These are phyloP conservation scores for Microtus pennsylvanicus DNA, from an alignment of 2,113 vertebrate genomes.

Conservation along the genomic window DNA sequence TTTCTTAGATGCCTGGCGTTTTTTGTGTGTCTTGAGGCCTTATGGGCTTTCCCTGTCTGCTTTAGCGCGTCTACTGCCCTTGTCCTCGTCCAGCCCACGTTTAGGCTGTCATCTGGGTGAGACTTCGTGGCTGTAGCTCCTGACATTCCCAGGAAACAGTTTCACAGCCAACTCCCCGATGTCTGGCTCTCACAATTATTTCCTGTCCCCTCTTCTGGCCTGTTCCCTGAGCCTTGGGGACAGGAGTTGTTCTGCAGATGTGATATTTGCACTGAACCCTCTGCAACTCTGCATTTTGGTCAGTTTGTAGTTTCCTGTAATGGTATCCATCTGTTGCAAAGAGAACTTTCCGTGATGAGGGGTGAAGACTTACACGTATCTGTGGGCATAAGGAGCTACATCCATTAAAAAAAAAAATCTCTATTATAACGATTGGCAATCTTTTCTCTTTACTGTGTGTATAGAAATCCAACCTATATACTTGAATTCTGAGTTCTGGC, in stretches of 20 bases:
- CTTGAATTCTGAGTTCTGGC: conserved; percentile 32
- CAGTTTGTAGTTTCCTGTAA: neutral
- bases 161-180: neutral
- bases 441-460: neutral
- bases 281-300: neutral
- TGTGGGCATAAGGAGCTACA: neutral
- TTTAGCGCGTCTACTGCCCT: too few relatives aligned
- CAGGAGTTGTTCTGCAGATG: neutral
- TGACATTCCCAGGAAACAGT: too few relatives aligned
- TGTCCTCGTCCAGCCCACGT: too few relatives aligned
- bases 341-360: neutral
- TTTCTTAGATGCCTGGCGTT: too few relatives aligned
- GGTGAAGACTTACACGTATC: neutral
- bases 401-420: neutral
- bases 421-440: neutral
- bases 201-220: neutral
- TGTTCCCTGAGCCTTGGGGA: neutral
- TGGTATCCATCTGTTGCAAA: neutral
- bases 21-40: too few relatives aligned
- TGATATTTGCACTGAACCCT: neutral
- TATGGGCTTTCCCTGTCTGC: too few relatives aligned
- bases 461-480: neutral
- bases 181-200: neutral
- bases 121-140: too few relatives aligned
- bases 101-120: too few relatives aligned